Percentiles rank a stretch among this genome's conserved stretches.
phyloP scores from a whole-genome alignment of 37 sponge, comb jelly and placozoan genomes.

The Agelas oroides region DNA sequence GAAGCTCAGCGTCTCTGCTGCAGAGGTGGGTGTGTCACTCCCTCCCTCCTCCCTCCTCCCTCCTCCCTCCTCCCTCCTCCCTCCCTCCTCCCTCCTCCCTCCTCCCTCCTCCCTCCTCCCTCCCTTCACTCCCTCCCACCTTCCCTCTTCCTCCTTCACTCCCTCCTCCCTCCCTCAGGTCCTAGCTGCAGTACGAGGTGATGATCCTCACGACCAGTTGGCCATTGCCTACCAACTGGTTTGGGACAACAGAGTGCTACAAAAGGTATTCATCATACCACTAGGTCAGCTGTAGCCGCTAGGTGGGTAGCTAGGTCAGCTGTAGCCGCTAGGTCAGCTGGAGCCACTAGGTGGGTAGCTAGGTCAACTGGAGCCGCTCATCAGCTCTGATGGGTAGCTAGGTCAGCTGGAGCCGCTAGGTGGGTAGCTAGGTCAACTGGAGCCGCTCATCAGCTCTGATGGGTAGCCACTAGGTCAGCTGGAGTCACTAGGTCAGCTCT shows the following conservation, averaged over 20 bases:
- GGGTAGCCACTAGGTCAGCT: no score
- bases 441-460: no score
- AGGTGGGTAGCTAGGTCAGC: no score
- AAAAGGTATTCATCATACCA: not conserved
- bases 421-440: no score
- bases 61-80: not conserved
- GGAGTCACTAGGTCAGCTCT: no score
- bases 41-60: not conserved
- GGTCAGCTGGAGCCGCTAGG: no score
- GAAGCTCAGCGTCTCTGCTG: constrained; percentile 52
- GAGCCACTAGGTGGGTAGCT: no score
- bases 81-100: not conserved
- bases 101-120: not conserved
- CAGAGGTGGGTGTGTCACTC: constrained; percentile 22
- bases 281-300: no score
- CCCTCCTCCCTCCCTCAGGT: not conserved
- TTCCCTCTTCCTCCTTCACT: not conserved
- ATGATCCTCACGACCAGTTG: constrained; percentile 72
- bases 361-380: no score
- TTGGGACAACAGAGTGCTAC: constrained; percentile 75
- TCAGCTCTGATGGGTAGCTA: no score
- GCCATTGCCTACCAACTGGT: constrained; percentile 92
- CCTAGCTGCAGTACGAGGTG: constrained; percentile 9
- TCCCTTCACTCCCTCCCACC: not conserved
- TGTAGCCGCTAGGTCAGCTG: no score